Conservation (phyloP, 2,113 vertebrate genomes). For the Rissa tridactyla region DNA sequence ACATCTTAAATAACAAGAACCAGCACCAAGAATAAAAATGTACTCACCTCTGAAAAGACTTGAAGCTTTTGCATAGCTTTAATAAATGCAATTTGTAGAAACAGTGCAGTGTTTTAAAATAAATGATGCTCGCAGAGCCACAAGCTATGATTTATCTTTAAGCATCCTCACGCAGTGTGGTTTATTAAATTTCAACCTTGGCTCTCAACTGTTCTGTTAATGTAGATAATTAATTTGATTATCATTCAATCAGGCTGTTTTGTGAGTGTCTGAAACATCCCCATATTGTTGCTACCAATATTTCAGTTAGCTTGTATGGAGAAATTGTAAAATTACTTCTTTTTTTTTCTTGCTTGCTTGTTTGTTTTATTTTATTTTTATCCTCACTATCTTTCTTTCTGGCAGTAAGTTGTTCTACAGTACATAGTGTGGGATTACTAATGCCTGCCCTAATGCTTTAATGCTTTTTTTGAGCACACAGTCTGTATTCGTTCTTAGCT, state of each 20-base stretch:
- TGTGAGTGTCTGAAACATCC: slow-evolving; percentile 71
- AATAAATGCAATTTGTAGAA: slow-evolving; percentile 31
- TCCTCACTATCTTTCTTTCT: background rate
- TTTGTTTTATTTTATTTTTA: background rate
- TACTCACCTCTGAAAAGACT: background rate
- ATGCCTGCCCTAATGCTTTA: background rate
- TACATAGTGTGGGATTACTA: background rate
- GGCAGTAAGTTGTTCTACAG: background rate
- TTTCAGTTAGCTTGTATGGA: background rate
- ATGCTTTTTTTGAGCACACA: background rate
- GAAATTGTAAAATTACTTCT: background rate
- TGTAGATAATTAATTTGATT: slow-evolving; percentile 76
- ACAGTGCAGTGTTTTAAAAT: slow-evolving; percentile 10
- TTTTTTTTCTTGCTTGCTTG: background rate
- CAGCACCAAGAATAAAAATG: background rate
- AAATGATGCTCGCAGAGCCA: background rate
- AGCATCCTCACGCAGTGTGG: slow-evolving; percentile 53
- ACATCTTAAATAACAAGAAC: background rate
- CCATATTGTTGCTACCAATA: background rate
- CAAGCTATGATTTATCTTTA: slow-evolving; percentile 36
- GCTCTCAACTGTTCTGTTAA: slow-evolving; percentile 66
- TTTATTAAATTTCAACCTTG: slow-evolving; percentile 77
- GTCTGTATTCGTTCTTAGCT: background rate
- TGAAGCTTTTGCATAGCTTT: background rate
- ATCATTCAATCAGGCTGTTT: slow-evolving; percentile 70